Base-by-base conservation (phyloP, 2,888 invertebrate genomes). In the Cerastis rubricosa region DNA sequence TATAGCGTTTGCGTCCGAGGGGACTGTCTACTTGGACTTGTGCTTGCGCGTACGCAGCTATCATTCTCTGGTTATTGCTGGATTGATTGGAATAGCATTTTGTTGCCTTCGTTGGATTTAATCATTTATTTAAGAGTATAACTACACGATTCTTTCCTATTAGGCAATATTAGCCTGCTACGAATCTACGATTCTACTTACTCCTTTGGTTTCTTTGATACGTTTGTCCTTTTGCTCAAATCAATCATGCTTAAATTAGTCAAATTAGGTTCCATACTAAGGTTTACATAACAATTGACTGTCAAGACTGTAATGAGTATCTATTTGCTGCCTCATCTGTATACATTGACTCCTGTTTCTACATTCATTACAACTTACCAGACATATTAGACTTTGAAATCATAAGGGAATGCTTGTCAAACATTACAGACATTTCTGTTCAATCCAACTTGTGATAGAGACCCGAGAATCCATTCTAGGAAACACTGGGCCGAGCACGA, bases 1-100 rank as follows among this genome's bases (percentile, higher is more conserved):
- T 83, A 83, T 66, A 75, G 84, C 78, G 81, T 63, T 88, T 84
- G 82, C 80, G 84, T 75, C 89, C 85, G 83, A 80, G 84, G 79
- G 85, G 81, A 76, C 85, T 71, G 74, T 73, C 78, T 81, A 76
- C 65, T 76, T 81, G 59, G 70, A 65, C 65, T 79, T 64, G 43
- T 45, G 63, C 70, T 74, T 75, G 77, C 77, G 76, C 76, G 43
- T 74, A 66, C 63, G 74, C 67, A 79, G 35, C 47, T 71, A 79
- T 74, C 51, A 40, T 71, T 74, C 43, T 65, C 22, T 64, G 49
- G 40, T 80, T 73, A 57, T 54, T 67, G 11, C 47, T 47, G 12
- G 51, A 59, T 29, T 61, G 29, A 66, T 61, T 54, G 11, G 17
- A 11, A 40, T 14, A 57, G 14, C 9, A 22, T 49, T 68, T 67